Evolutionary conservation across 2,797 vertebrate genomes (phyloP).

Genomic region (Falco biarmicus): DNA sequence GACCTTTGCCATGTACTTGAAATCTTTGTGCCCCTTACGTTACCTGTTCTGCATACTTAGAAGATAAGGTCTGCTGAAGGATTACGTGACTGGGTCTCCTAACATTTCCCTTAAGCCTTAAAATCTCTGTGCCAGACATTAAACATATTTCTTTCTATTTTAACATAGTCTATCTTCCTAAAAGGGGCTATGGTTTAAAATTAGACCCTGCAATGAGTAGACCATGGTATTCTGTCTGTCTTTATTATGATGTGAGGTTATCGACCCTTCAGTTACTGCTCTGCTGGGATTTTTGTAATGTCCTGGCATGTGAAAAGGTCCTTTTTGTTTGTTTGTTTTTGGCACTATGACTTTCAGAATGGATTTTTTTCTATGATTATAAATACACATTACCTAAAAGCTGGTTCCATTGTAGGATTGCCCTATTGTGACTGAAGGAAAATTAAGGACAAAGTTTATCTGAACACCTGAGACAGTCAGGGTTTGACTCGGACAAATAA

Average conservation of each 20-base stretch:
- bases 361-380: not conserved
- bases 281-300: constrained; percentile 37
- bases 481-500: not conserved
- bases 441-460: not conserved
- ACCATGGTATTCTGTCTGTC: not conserved
- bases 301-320: not conserved
- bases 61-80: not conserved
- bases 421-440: not conserved
- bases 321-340: not conserved
- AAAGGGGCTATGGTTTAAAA: constrained; percentile 32
- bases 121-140: not conserved
- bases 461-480: not conserved
- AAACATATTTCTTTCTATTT: constrained; percentile 6
- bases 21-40: not conserved
- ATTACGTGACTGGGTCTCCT: not conserved
- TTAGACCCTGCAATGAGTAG: not conserved
- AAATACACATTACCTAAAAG: not conserved
- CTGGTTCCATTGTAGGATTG: not conserved
- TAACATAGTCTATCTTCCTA: not conserved
- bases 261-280: not conserved
- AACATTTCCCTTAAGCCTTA: not conserved
- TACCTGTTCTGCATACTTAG: not conserved
- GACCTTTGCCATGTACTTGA: not conserved
- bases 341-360: not conserved
- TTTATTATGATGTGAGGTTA: constrained; percentile 6